phyloP scores from a whole-genome alignment of 2,113 vertebrate species.

The Nestor notabilis region DNA sequence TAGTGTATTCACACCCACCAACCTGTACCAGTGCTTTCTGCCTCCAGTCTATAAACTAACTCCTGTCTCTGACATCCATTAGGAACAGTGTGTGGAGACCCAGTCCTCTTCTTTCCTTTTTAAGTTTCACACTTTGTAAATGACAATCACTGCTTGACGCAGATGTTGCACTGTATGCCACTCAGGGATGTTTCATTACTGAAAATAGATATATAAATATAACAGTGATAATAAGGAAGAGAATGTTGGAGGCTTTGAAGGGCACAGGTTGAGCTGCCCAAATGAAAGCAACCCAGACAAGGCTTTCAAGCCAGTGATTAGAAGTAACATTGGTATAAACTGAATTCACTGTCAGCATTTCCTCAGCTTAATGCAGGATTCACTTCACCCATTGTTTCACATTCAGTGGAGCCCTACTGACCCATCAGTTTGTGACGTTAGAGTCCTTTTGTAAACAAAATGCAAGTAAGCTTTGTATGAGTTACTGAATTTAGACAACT shows the following conservation, averaged over 20 bases:
- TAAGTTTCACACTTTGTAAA: conserved; percentile 68
- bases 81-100: background rate
- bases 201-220: conserved; percentile 68
- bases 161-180: conserved; percentile 80
- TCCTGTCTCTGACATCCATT: background rate
- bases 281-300: conserved; percentile 85
- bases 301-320: conserved; percentile 82
- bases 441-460: conserved; percentile 21
- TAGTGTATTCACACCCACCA: background rate
- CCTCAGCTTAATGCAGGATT: conserved; percentile 15
- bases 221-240: conserved; percentile 65
- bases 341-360: conserved; percentile 78
- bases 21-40: background rate
- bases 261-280: conserved; percentile 53
- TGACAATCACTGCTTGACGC: conserved; percentile 88
- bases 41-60: background rate
- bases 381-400: background rate
- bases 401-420: background rate
- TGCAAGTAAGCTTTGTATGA: background rate
- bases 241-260: conserved; percentile 72
- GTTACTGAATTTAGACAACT: conserved; percentile 2
- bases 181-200: conserved; percentile 86
- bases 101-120: conserved; percentile 7
- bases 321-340: conserved; percentile 57
- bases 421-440: background rate